Percentiles rank a stretch among this genome's conserved stretches.
Conservation (phyloP, 2,888 invertebrate species). For the Brenthis daphne region DNA sequence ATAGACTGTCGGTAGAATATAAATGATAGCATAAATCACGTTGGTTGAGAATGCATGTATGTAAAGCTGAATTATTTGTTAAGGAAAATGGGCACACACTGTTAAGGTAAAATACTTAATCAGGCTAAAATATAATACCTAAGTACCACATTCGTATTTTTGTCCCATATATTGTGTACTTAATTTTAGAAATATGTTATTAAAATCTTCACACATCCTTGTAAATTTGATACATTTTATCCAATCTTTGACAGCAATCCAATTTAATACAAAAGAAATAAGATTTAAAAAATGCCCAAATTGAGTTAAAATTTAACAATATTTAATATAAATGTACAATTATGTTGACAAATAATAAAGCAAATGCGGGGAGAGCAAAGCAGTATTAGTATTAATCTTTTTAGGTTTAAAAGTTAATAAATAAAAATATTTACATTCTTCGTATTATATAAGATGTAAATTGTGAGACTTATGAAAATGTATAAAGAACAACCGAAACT, state of each 20-base stretch:
- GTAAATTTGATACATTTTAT: not conserved
- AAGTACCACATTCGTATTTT: not conserved
- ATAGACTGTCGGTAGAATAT: conserved; percentile 14
- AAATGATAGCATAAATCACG: conserved; percentile 2
- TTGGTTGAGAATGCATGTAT: not conserved
- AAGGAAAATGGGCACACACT: not conserved
- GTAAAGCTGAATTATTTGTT: not conserved
- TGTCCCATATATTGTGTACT: not conserved
- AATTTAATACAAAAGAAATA: too few relatives aligned
- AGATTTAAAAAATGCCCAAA: too few relatives aligned
- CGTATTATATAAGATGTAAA: too few relatives aligned
- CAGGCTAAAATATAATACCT: not conserved
- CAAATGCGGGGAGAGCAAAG: too few relatives aligned
- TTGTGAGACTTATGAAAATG: too few relatives aligned
- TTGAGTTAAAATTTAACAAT: too few relatives aligned
- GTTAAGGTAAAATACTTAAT: not conserved
- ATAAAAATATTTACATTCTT: too few relatives aligned
- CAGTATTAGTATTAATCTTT: too few relatives aligned
- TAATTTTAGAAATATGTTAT: not conserved
- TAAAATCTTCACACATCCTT: not conserved
- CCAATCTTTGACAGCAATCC: not conserved
- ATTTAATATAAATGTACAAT: too few relatives aligned
- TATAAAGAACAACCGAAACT: too few relatives aligned
- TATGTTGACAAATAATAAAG: too few relatives aligned
- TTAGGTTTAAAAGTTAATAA: too few relatives aligned